These are phyloP conservation scores for Luperina testacea DNA, from an alignment of 2,888 invertebrate genomes.

Conservation along the genomic window DNA sequence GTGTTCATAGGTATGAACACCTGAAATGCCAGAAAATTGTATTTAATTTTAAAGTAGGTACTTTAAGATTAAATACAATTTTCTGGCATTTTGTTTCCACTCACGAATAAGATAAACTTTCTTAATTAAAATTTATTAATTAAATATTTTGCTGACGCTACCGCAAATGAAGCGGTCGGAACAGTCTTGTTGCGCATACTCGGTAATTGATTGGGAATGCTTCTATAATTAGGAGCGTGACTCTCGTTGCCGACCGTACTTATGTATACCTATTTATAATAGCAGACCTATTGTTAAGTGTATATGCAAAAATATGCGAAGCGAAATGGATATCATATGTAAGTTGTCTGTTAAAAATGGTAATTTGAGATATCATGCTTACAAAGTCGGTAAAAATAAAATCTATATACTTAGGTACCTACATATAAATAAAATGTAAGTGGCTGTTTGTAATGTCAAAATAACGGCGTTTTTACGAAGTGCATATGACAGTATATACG, in stretches of 20 bases:
- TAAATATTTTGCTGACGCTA: constrained; percentile 76
- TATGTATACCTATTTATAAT: constrained; percentile 44
- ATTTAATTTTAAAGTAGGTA: too few relatives aligned
- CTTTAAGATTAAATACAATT: constrained; percentile 23
- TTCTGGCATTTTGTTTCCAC: constrained; percentile 19
- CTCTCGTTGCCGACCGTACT: constrained; percentile 82
- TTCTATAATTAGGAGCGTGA: constrained; percentile 90
- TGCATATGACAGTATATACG: not conserved
- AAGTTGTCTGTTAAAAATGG: constrained; percentile 30
- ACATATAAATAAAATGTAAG: not conserved
- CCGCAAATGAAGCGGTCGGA: constrained; percentile 79
- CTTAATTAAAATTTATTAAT: constrained; percentile 29
- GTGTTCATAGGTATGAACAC: too few relatives aligned
- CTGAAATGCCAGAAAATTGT: too few relatives aligned
- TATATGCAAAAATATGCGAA: constrained; percentile 47
- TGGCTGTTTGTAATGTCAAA: not conserved
- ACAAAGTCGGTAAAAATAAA: not conserved
- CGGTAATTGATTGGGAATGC: constrained; percentile 90
- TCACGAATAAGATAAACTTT: constrained; percentile 14
- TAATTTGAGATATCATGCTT: constrained; percentile 33
- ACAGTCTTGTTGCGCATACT: constrained; percentile 80
- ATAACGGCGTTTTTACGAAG: not conserved
- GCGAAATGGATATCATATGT: constrained; percentile 45
- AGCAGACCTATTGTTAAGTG: constrained; percentile 14
- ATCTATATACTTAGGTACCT: not conserved